These are phyloP conservation scores for Eubasilissa splendida DNA, from an alignment of 2,888 invertebrate species.

Conservation along the genomic window DNA sequence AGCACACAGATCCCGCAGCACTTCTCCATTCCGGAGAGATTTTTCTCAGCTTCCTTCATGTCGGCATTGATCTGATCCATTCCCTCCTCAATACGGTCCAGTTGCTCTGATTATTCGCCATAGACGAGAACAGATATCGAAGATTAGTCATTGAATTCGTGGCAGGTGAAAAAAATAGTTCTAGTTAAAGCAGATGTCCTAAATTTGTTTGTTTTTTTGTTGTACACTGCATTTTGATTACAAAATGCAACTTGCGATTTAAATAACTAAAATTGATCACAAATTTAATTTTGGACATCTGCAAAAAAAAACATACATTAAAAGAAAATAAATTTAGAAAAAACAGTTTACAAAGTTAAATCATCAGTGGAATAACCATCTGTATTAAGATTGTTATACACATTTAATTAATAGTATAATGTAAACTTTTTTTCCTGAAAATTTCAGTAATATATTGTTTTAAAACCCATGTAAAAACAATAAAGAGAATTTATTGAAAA, in stretches of 20 bases:
- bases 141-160: slow-evolving; percentile 16
- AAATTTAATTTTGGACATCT: not conserved
- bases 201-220: not conserved
- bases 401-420: not conserved
- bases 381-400: not conserved
- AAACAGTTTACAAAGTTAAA: not conserved
- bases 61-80: slow-evolving; percentile 99
- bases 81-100: slow-evolving; percentile 99
- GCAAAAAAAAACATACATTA: not conserved
- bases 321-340: not conserved
- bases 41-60: slow-evolving; percentile 99
- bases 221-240: no score
- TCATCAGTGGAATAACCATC: not conserved
- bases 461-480: not conserved
- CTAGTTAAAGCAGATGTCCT: not conserved
- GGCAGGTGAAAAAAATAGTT: slow-evolving; percentile 1
- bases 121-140: not conserved
- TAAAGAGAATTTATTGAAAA: not conserved
- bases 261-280: not conserved
- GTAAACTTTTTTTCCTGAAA: slow-evolving; percentile 22
- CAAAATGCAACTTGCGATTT: no score
- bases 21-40: slow-evolving; percentile 99
- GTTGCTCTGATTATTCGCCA: slow-evolving; percentile 85
- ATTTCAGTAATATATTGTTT: slow-evolving; percentile 3
- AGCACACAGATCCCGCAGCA: slow-evolving; percentile 99